A percentile compares a stretch with the other conserved stretches of the same genome.
phyloP scores from a whole-genome alignment of 2,113 vertebrate species.

The Grallaria varia region DNA sequence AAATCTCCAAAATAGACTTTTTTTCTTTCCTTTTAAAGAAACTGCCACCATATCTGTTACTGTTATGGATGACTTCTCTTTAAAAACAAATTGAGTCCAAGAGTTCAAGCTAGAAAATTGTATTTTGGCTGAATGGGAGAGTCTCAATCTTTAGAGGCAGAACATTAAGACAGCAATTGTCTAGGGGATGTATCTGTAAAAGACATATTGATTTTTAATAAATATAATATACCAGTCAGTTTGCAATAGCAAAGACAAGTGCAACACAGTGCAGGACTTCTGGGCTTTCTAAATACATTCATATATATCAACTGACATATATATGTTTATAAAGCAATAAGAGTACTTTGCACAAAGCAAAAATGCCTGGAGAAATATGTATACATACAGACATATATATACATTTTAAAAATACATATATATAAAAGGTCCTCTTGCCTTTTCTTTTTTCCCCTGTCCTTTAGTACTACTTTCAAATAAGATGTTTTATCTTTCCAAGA shows the following conservation, averaged over 20 bases:
- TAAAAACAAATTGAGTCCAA: conserved; percentile 23
- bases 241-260: neutral
- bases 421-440: neutral
- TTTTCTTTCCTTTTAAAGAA: neutral
- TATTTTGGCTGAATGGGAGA: conserved; percentile 11
- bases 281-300: neutral
- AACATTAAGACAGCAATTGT: neutral
- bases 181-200: neutral
- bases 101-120: neutral
- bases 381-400: neutral
- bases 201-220: conserved; percentile 47
- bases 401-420: neutral
- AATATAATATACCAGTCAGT: neutral
- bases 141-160: neutral
- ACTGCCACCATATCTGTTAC: neutral
- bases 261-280: neutral
- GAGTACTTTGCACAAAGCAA: neutral
- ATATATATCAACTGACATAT: neutral
- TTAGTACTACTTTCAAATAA: neutral
- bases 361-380: neutral
- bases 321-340: neutral
- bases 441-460: neutral
- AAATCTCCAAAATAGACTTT: neutral
- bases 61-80: conserved; percentile 14
- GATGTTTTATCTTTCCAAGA: neutral